phyloP scores from a whole-genome alignment of 2,797 vertebrate genomes.

The Psittacula echo region DNA sequence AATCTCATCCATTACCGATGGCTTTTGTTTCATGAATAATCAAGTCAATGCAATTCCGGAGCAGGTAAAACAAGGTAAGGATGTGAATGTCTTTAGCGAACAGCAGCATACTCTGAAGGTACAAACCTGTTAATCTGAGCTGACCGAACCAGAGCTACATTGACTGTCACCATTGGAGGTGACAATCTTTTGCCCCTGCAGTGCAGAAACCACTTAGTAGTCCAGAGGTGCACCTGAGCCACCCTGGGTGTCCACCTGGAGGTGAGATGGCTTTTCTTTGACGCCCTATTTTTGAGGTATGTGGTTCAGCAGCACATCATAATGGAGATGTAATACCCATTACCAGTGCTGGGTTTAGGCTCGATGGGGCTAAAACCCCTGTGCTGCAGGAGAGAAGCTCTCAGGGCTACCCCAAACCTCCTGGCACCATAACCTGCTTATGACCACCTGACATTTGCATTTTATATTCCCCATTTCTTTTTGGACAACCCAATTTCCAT shows the following conservation, averaged over 20 bases:
- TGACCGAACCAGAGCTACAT: too few relatives aligned
- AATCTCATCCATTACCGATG: background rate
- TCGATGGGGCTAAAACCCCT: rapidly evolving
- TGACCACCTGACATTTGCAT: background rate
- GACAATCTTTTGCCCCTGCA: background rate
- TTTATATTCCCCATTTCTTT: conserved; percentile 24
- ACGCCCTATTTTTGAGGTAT: background rate
- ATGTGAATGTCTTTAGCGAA: background rate
- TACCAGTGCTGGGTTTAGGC: background rate
- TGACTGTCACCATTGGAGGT: background rate
- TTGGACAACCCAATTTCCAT: conserved; percentile 35
- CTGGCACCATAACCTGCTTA: background rate
- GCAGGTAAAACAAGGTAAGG: background rate
- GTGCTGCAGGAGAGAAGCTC: rapidly evolving
- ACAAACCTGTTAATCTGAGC: background rate
- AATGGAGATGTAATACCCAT: background rate
- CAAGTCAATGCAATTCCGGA: background rate
- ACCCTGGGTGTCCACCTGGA: background rate
- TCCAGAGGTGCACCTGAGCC: rapidly evolving
- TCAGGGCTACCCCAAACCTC: background rate
- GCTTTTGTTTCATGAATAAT: background rate
- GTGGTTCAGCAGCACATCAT: rapidly evolving
- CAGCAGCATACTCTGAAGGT: rapidly evolving
- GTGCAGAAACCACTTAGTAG: background rate
- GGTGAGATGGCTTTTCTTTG: background rate